phyloP scores from a whole-genome alignment of 1,140 invertebrate genomes.

The Microplitis demolitor region DNA sequence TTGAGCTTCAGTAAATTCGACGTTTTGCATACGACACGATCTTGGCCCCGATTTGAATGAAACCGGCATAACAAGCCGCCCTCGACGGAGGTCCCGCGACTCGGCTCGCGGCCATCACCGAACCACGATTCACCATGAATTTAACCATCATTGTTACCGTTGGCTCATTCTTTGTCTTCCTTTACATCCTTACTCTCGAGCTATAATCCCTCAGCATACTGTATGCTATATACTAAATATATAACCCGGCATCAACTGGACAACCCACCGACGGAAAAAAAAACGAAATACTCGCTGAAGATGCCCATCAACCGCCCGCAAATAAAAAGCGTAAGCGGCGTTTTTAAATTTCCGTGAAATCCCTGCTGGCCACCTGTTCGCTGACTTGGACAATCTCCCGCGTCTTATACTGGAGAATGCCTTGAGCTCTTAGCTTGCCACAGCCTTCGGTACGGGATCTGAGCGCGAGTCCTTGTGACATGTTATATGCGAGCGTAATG shows the following conservation, averaged over 20 bases:
- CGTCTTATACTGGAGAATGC: no score
- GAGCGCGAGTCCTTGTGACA: no score
- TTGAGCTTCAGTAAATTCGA: slow-evolving; percentile 52
- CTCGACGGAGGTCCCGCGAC: slow-evolving; percentile 39
- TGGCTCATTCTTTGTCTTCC: no score
- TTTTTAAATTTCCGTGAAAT: background rate
- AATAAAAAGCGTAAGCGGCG: background rate
- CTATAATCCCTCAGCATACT: background rate
- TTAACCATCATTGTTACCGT: slow-evolving; percentile 14
- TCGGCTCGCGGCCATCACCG: background rate
- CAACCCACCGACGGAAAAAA: no score
- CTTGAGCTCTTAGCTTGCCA: background rate
- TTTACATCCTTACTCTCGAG: background rate
- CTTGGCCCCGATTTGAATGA: slow-evolving; percentile 54
- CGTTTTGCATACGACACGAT: slow-evolving; percentile 63
- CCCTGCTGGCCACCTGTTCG: background rate
- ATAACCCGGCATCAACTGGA: no score
- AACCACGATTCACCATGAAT: background rate
- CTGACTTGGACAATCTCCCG: no score
- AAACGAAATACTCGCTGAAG: no score
- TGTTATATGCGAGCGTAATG: no score
- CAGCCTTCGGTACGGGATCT: background rate
- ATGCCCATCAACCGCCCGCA: background rate
- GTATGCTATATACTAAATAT: no score
- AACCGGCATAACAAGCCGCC: slow-evolving; percentile 53